Evolutionary conservation across 2,113 vertebrate genomes (phyloP).

Genomic region (Elgaria multicarinata): DNA sequence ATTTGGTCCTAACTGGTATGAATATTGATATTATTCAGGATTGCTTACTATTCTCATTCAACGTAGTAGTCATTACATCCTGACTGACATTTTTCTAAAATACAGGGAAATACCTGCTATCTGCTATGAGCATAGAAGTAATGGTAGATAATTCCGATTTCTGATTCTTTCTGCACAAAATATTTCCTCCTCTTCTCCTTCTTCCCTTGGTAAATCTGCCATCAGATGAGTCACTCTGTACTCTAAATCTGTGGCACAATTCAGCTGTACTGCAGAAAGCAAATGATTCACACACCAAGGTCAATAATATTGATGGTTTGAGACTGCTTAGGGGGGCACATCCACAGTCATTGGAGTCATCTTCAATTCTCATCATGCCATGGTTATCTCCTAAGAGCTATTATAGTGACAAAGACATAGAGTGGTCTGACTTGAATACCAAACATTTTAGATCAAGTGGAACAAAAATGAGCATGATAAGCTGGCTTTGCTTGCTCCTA

Average conservation of each 20-base stretch:
- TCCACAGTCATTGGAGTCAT: neutral
- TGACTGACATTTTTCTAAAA: slow-evolving; percentile 16
- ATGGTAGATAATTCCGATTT: slow-evolving; percentile 31
- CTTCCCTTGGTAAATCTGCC: slow-evolving; percentile 21
- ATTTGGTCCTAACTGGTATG: neutral
- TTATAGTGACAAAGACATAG: neutral
- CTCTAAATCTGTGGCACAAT: slow-evolving; percentile 34
- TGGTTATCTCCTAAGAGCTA: neutral
- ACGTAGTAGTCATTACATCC: slow-evolving; percentile 32
- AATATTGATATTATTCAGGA: slow-evolving; percentile 17
- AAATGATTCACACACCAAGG: slow-evolving; percentile 32
- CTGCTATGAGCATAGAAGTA: slow-evolving; percentile 32
- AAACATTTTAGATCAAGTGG: neutral
- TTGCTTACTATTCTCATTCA: slow-evolving; percentile 13
- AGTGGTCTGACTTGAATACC: neutral
- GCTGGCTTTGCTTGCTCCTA: neutral
- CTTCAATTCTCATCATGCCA: neutral
- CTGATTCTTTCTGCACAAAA: slow-evolving; percentile 34
- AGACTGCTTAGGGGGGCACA: neutral
- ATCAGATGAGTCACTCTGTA: slow-evolving; percentile 40
- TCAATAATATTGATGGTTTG: slow-evolving; percentile 55
- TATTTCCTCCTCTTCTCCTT: neutral
- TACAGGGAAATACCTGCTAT: slow-evolving; percentile 10
- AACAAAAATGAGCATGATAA: slow-evolving; percentile 2
- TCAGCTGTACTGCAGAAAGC: slow-evolving; percentile 25